Evolutionary conservation across 2,888 invertebrate species (phyloP).

Genomic region (Tetranychus piercei): DNA sequence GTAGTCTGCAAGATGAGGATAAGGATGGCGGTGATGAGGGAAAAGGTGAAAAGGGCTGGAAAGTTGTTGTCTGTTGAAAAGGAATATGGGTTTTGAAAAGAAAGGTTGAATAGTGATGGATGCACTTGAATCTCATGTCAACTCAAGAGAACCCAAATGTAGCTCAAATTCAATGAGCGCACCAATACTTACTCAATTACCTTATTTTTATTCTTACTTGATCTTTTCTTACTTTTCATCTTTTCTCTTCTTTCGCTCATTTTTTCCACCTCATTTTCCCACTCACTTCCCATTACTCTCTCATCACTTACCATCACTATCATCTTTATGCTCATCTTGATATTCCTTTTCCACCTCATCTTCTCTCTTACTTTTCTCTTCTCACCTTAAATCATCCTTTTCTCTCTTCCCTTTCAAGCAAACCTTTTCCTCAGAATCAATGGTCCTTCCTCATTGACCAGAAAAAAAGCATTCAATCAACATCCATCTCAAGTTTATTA

Average conservation of each 20-base stretch:
- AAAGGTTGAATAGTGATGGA: not conserved
- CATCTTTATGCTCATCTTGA: conserved; percentile 3
- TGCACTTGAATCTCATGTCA: not conserved
- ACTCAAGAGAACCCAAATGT: not conserved
- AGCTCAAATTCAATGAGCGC: not conserved
- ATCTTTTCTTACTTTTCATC: no score
- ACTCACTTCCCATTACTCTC: no score
- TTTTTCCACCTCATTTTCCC: no score
- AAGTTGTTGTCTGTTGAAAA: not conserved
- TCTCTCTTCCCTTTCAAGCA: not conserved
- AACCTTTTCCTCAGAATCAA: not conserved
- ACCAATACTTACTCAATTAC: not conserved
- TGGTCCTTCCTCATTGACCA: not conserved
- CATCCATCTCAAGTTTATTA: not conserved
- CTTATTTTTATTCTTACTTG: not conserved
- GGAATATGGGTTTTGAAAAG: not conserved
- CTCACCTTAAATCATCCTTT: not conserved
- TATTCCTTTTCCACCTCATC: not conserved
- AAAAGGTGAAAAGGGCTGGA: no score
- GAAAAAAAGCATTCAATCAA: not conserved
- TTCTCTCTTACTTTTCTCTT: not conserved
- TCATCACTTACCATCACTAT: not conserved
- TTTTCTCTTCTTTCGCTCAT: no score
- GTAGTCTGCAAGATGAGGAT: not conserved
- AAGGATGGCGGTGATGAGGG: not conserved